Evolutionary conservation across 2,797 vertebrate genomes (phyloP).

Genomic region (Pterois miles): DNA sequence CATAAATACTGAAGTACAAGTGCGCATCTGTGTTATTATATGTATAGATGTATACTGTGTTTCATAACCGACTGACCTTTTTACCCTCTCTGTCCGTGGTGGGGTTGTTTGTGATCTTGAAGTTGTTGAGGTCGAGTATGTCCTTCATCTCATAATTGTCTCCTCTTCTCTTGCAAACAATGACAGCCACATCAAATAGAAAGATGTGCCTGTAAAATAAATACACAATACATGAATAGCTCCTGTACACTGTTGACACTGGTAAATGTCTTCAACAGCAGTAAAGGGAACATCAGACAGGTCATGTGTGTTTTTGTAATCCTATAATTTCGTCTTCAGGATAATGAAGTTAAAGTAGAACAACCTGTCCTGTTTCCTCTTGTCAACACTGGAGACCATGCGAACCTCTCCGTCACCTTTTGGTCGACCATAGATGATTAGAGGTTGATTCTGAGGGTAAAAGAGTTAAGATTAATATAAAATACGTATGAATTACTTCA

Average conservation of each 20-base stretch:
- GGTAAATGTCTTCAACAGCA: neutral
- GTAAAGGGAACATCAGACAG: neutral
- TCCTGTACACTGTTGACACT: no score
- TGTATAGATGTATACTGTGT: neutral
- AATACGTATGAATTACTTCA: neutral
- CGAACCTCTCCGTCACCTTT: slow-evolving; percentile 94
- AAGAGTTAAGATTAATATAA: neutral
- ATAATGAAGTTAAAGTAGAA: slow-evolving; percentile 3
- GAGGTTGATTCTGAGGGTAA: slow-evolving; percentile 87
- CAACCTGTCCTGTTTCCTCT: slow-evolving; percentile 93
- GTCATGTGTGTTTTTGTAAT: neutral
- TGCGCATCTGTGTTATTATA: neutral
- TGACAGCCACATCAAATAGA: slow-evolving; percentile 91
- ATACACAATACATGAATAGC: neutral
- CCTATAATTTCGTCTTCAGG: neutral
- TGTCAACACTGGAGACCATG: slow-evolving; percentile 89
- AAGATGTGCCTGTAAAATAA: slow-evolving; percentile 89
- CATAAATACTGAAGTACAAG: neutral
- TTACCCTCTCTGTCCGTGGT: slow-evolving; percentile 91
- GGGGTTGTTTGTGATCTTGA: slow-evolving; percentile 94
- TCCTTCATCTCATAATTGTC: slow-evolving; percentile 98
- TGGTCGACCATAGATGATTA: slow-evolving; percentile 88
- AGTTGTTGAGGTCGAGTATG: slow-evolving; percentile 92
- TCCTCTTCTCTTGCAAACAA: slow-evolving; percentile 93
- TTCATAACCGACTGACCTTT: slow-evolving; percentile 83